Evolutionary conservation across 2,113 vertebrate genomes (phyloP), one percentile per base, ranked within the genome.

Genomic region (Carassius gibelio): DNA sequence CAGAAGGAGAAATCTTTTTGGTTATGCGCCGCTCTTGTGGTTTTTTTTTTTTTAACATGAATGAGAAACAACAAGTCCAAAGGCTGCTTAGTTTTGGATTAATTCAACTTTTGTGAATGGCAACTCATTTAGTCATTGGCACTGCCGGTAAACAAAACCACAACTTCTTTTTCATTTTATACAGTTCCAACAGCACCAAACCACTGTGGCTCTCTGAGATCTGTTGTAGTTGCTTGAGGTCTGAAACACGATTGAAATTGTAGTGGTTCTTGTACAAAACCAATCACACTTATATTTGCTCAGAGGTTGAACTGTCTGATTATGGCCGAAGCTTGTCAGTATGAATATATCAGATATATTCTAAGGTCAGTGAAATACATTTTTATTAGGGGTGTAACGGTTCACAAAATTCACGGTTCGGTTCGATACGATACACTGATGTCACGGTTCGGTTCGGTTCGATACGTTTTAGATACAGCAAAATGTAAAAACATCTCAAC

Each of bases 171-270:
- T 88, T 80, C 3, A 66, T 82, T 84, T 75, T 23, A 34, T 55
- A 82, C 64, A 68, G 42, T 21, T 34, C 45, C 48, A 87, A n/a
- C 45, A 55, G 45, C 45, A 87, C 75, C 79, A 83, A 72, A 85
- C 69, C 86, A 87, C 68, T 87, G 75, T 69, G 86, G 81, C 82
- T 55, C 34, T 66, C 17, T 21, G 76, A 80, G 52, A 74, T 89
- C 23, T 66, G 76, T 59, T 48, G 87, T 61, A 69, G 57, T 80
- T 71, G 55, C 42, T 75, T 57, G 80, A 19, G 45, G 80, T 82
- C 80, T 82, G 13, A 45, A 81, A 81, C 79, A 68, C 15, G 26
- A 68, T 8, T 69, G 61, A 69, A 9, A 45, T 45, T 48, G 45
- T 48, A 48, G 45, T 48, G 45, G 45, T 48, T 48, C 10, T 48